Percentiles rank a stretch among this genome's conserved stretches.
Conservation (phyloP, 2,113 vertebrate genomes). For the Periophthalmus modestus region DNA sequence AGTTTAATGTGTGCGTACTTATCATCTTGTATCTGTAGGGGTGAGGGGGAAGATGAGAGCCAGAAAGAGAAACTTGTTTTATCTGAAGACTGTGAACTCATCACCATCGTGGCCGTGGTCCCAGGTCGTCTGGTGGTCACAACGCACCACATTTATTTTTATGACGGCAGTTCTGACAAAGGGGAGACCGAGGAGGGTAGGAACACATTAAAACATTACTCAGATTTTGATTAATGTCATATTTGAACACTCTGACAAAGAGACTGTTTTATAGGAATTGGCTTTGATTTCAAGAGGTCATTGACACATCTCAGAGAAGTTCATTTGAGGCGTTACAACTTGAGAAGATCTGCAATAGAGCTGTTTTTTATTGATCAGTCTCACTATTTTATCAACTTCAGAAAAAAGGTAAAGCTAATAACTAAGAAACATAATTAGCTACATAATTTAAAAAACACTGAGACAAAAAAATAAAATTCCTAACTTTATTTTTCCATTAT, state of each 20-base stretch:
- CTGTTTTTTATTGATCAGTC: constrained; percentile 98
- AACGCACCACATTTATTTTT: constrained; percentile 95
- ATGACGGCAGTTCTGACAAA: constrained; percentile 88
- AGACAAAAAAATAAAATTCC: neutral
- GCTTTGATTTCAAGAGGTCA: constrained; percentile 92
- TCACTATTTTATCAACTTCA: constrained; percentile 99
- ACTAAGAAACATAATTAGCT: neutral
- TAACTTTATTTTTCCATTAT: neutral
- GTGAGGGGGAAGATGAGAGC: constrained; percentile 85
- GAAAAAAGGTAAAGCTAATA: constrained; percentile 78
- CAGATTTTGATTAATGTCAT: neutral
- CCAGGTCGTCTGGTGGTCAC: constrained; percentile 92
- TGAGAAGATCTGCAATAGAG: constrained; percentile 92
- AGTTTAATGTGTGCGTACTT: neutral
- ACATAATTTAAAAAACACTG: neutral
- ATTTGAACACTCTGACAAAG: neutral
- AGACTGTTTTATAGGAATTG: constrained; percentile 80
- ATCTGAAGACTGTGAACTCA: constrained; percentile 95
- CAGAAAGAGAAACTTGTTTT: constrained; percentile 93
- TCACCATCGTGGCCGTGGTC: constrained; percentile 89
- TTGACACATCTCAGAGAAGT: constrained; percentile 93
- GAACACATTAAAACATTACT: neutral
- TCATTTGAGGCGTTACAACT: constrained; percentile 94
- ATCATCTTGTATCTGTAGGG: constrained; percentile 63
- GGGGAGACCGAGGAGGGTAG: constrained; percentile 95